These are phyloP conservation scores for Julus scanicus DNA, from an alignment of 2,888 invertebrate genomes.

Conservation along the genomic window DNA sequence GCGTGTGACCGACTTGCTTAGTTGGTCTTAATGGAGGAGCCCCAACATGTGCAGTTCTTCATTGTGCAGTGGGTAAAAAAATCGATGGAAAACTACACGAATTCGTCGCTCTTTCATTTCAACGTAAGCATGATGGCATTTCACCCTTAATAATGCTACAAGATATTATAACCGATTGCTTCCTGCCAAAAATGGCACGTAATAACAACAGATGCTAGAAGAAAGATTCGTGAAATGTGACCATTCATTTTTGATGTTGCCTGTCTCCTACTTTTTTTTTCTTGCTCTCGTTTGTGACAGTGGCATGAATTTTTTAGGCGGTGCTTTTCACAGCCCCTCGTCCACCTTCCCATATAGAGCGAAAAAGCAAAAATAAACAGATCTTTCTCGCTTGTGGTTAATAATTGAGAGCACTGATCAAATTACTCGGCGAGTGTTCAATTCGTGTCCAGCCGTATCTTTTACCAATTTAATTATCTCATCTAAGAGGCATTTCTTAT, in stretches of 20 bases:
- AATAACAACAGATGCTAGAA: conserved; percentile 8
- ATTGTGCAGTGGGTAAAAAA: too few relatives aligned
- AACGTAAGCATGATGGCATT: neutral
- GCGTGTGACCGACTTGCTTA: too few relatives aligned
- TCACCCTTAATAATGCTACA: neutral
- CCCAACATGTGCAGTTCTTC: too few relatives aligned
- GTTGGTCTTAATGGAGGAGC: too few relatives aligned
- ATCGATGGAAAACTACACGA: too few relatives aligned
- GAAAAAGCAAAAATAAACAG: conserved; percentile 27
- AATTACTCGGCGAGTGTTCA: neutral
- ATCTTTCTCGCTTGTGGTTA: conserved; percentile 7
- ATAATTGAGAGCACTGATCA: neutral
- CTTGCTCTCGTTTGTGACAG: neutral
- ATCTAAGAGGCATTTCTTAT: neutral
- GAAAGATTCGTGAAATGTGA: neutral
- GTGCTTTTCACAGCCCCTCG: neutral
- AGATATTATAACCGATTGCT: neutral
- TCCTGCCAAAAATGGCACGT: neutral
- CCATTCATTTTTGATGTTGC: conserved; percentile 13
- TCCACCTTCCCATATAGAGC: neutral
- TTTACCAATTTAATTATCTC: conserved; percentile 39
- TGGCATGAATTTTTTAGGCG: neutral
- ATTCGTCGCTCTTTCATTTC: too few relatives aligned
- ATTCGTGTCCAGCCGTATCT: conserved; percentile 19
- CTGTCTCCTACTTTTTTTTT: neutral